Base-by-base conservation (phyloP, 2,888 invertebrate genomes). In the Candidula unifasciata region DNA sequence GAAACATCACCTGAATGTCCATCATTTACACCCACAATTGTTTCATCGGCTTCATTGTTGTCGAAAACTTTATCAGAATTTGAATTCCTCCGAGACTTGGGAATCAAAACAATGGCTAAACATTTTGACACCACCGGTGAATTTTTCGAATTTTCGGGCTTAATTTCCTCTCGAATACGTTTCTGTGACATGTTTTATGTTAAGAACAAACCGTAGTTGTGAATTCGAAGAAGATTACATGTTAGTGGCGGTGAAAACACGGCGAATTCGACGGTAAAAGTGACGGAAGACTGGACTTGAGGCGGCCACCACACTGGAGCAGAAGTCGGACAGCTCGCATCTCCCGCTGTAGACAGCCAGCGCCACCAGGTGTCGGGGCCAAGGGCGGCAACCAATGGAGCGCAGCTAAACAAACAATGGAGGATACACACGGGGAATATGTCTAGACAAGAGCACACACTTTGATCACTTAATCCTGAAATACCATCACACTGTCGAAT, bases 101-200 rank as follows among this genome's bases (percentile, higher is more conserved):
- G 86, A 83, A 88, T 86, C 82, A 91, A 89, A 82, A 91, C 90
- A 86, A 91, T 89, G 6, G 90, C 91, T 69, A 91, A 87, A 80
- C 91, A 91, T 85, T 90, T 90, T 30, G 91, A 89, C n/a, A 90
- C 89, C 27, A 91, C 91, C 10, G 89, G 80, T 30, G 88, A 85
- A 80, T 88, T 85, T 71, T 82, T 84, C 10, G 80, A 80, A 27
- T 54, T 24, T 68, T 80, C 80, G 13, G 64, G 33, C 54, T 84
- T 84, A 84, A 27, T 64, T 37, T 81, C 84, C 74, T 80, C 84
- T 68, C 76, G 84, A 35, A 80, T 27, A 68, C 44, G 68, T 57
- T 69, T 84, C 18, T 57, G 74, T 27, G 84, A 80, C 84, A 84
- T 84, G 44, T 54, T 84, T 76, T 80, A 35, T 69, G 21, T 84